These are phyloP conservation scores for Ophion ellenae DNA, from an alignment of 2,888 invertebrate species.

Conservation along the genomic window DNA sequence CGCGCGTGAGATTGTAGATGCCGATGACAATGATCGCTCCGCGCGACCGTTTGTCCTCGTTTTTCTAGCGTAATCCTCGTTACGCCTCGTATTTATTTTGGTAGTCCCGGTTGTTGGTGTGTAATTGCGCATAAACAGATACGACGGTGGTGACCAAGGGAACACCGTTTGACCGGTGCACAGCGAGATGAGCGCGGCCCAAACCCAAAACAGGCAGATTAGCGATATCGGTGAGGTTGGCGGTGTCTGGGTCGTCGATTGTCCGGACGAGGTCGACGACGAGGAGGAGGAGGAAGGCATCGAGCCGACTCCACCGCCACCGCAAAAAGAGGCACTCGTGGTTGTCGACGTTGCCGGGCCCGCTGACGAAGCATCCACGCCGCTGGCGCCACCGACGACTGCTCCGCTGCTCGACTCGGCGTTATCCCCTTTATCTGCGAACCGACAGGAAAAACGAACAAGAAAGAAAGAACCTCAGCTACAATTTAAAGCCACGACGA, in stretches of 20 bases:
- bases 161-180: conserved; percentile 75
- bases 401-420: conserved; percentile 43
- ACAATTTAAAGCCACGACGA: background rate
- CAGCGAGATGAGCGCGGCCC: conserved; percentile 84
- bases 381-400: conserved; percentile 25
- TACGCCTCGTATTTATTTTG: background rate
- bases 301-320: conserved; percentile 78
- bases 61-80: background rate
- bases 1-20: background rate
- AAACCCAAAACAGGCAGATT: conserved; percentile 80
- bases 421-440: conserved; percentile 62
- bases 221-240: conserved; percentile 72
- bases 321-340: conserved; percentile 75
- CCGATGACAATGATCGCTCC: background rate
- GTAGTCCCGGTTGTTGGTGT: background rate
- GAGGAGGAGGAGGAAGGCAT: conserved; percentile 64
- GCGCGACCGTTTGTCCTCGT: background rate
- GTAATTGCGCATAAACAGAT: conserved; percentile 47
- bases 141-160: conserved; percentile 65
- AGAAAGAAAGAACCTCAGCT: background rate
- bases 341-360: conserved; percentile 68
- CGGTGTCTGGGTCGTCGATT: conserved; percentile 77
- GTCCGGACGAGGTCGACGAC: conserved; percentile 79
- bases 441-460: conserved; percentile 4
- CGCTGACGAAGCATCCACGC: conserved; percentile 62